These are phyloP conservation scores for Agrilus biguttatus DNA, from an alignment of 2,888 invertebrate genomes.

Conservation along the genomic window DNA sequence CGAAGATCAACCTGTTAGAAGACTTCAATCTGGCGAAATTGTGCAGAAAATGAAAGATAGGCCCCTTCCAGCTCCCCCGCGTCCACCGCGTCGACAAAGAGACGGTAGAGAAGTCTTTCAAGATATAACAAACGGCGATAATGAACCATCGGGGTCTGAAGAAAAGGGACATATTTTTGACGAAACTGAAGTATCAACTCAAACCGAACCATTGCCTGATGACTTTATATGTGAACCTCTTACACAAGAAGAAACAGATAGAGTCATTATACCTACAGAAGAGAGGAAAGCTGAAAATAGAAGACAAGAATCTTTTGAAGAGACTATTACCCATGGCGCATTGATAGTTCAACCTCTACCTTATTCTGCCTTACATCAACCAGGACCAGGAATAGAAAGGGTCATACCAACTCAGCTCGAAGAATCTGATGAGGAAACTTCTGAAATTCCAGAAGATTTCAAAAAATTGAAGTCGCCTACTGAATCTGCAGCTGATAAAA, in stretches of 20 bases:
- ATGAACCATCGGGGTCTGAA: conserved; percentile 10
- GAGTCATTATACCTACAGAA: conserved; percentile 15
- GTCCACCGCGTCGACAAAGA: conserved; percentile 50
- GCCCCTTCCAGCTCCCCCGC: conserved; percentile 73
- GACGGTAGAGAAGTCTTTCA: conserved; percentile 12
- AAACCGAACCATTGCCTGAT: conserved; percentile 73
- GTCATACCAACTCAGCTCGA: conserved; percentile 19
- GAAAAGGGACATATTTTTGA: conserved; percentile 22
- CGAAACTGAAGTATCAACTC: conserved; percentile 67
- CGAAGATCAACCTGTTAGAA: conserved; percentile 41
- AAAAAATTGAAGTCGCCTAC: conserved; percentile 18
- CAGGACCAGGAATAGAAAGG: conserved; percentile 12
- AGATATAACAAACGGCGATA: conserved; percentile 24
- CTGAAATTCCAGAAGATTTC: conserved; percentile 24
- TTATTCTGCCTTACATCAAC: not conserved
- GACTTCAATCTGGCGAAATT: conserved; percentile 59
- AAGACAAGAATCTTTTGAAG: conserved; percentile 43
- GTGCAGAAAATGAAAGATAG: conserved; percentile 73
- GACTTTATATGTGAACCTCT: conserved; percentile 54
- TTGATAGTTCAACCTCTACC: conserved; percentile 43
- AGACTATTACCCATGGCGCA: conserved; percentile 49
- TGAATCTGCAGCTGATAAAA: not conserved
- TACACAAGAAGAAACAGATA: conserved; percentile 27
- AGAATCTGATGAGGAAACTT: conserved; percentile 21
- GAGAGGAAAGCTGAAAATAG: conserved; percentile 46